These are phyloP conservation scores for Tylochromis polylepis DNA, from an alignment of 2,113 vertebrate genomes.

Conservation along the genomic window DNA sequence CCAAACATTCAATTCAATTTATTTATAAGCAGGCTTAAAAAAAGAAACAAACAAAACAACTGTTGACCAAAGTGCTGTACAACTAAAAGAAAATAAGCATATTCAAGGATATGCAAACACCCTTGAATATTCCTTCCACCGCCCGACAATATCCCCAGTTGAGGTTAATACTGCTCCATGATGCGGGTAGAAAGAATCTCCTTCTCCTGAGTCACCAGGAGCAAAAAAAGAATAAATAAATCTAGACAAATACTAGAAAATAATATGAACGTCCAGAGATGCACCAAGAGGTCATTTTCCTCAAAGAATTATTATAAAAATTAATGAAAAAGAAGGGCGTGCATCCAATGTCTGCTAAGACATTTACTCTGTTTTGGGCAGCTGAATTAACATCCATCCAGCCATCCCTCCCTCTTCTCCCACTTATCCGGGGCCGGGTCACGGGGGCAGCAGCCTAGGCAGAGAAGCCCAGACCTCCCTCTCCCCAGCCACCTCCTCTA, in stretches of 20 bases:
- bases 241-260: not conserved
- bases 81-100: not conserved
- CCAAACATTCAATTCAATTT: not conserved
- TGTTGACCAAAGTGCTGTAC: not conserved
- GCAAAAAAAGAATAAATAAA: not conserved
- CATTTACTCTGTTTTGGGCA: not conserved
- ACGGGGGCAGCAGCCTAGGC: too few species aligned
- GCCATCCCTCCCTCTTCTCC: too few species aligned
- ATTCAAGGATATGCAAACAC: not conserved
- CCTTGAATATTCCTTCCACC: not conserved
- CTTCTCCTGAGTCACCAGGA: not conserved
- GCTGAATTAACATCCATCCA: too few species aligned
- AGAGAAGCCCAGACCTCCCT: too few species aligned
- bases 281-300: too few species aligned
- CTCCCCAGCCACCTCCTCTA: too few species aligned
- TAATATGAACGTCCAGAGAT: too few species aligned
- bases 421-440: too few species aligned
- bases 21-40: not conserved
- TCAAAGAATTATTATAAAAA: too few species aligned
- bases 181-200: not conserved
- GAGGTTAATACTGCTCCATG: not conserved
- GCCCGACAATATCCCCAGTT: not conserved
- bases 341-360: not conserved
- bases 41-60: not conserved
- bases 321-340: not conserved